Base-by-base conservation (phyloP, 2,888 invertebrate species). In the Drosophila cyrtoloma region DNA sequence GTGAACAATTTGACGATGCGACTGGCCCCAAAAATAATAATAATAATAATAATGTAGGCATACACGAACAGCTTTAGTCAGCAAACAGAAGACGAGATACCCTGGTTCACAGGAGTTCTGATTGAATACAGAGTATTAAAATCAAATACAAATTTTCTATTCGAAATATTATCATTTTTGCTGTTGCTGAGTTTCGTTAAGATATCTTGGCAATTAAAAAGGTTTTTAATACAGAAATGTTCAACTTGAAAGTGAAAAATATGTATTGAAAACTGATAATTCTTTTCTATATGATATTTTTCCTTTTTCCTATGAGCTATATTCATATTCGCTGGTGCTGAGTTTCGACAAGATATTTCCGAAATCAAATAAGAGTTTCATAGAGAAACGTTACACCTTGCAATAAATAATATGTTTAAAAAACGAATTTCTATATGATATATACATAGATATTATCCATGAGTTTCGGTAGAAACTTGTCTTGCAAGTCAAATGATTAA, bases 1-100 rank as follows among this genome's bases (percentile, higher is more conserved):
- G 14, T 33, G 62, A 37, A 51, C 53, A 75, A 55, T 53, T 55
- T 55, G 69, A 68, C 53, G 53, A 47, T 26, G 42, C 67, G 67
- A 42, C 42, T 65, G 47, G 55, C 32, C 32, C 32, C 47, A 47
- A 19, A 55, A 55, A 37, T 30, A 56, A 39, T 28, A 28, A 28
- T 1, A 42, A 6, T 35, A 37, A 67, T 69, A 69, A 81, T 33
- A 72, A 16, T 4, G 9, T 14, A 14, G 14, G 4, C 16, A 9
- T 12, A 10, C 4, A 5, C 5, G 19, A 14, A 2, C 5, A n/a
- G 14, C 14, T 22, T n/a, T 14, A 33, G 39, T 42, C 57, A 52
- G 62, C 47, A 60, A 37, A 14, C 28, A 2, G n/a, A 39, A 39
- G 39, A 28, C 14, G 9, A 14, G 62, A 59, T 77, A 60, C 60